phyloP scores from a whole-genome alignment of 35 echinoderm and acorn worm genomes.

The Apostichopus californicus region DNA sequence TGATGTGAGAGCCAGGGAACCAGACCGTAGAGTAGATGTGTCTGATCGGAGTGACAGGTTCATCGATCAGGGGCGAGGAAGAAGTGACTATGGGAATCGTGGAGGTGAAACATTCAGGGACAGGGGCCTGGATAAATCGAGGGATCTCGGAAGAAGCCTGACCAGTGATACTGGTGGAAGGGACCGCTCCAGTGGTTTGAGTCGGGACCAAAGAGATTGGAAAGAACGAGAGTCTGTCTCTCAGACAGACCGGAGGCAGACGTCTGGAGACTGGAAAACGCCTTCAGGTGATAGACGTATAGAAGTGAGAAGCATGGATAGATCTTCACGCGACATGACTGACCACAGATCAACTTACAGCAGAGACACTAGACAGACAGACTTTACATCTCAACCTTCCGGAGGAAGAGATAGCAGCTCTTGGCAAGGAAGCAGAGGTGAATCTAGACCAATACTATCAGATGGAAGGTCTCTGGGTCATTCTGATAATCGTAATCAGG shows the following conservation, averaged over 20 bases:
- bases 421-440: slow-evolving; percentile 48
- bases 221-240: slow-evolving; percentile 21
- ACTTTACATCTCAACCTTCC: slow-evolving; percentile 42
- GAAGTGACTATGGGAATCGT: slow-evolving; percentile 27
- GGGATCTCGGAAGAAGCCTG: slow-evolving; percentile 16
- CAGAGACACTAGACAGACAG: slow-evolving; percentile 19
- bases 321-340: slow-evolving; percentile 19
- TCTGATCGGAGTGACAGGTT: slow-evolving; percentile 30
- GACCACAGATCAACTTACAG: slow-evolving; percentile 33
- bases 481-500: slow-evolving; percentile 13
- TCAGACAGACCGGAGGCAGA: slow-evolving; percentile 22
- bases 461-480: neutral
- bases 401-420: slow-evolving; percentile 47
- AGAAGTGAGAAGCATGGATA: slow-evolving; percentile 41
- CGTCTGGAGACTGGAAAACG: slow-evolving; percentile 43
- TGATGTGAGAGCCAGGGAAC: slow-evolving; percentile 14
- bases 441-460: neutral
- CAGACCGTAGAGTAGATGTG: slow-evolving; percentile 1
- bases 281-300: slow-evolving; percentile 28
- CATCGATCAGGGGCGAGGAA: slow-evolving; percentile 5
- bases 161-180: slow-evolving; percentile 23
- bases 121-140: slow-evolving; percentile 9
- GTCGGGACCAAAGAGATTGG: slow-evolving; percentile 32
- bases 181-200: neutral
- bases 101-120: slow-evolving; percentile 19